Percentiles rank a stretch among this genome's conserved stretches.
Conservation (phyloP, 1,140 invertebrate species). For the Oryctes rhinoceros region DNA sequence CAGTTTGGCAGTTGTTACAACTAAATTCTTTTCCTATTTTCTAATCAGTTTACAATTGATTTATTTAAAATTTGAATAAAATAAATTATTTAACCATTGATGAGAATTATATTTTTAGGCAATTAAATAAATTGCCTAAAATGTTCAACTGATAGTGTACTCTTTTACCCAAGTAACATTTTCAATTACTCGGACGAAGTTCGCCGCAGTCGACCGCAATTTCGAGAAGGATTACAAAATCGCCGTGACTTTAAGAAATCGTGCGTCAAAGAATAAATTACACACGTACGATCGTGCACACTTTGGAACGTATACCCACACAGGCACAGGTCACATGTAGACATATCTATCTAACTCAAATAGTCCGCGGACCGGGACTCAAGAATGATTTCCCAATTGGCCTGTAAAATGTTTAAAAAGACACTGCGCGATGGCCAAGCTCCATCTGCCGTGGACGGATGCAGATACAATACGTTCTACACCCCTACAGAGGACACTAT, state of each 20-base stretch:
- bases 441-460: conserved; percentile 45
- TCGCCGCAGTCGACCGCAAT: background rate
- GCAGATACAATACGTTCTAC: conserved; percentile 39
- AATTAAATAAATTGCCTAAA: no score
- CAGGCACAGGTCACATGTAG: conserved; percentile 39
- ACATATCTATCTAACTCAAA: conserved; percentile 54
- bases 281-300: conserved; percentile 1
- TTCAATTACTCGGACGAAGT: background rate
- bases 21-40: no score
- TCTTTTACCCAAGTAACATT: background rate
- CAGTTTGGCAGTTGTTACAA: no score
- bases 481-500: conserved; percentile 13
- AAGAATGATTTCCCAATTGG: conserved; percentile 66
- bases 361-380: conserved; percentile 53
- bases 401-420: conserved; percentile 61
- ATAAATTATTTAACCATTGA: no score
- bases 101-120: no score
- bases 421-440: conserved; percentile 47
- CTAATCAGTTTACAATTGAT: no score
- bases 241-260: background rate
- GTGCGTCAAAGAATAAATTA: background rate
- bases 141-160: no score
- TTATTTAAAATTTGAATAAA: no score
- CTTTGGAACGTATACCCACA: background rate
- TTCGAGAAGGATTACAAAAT: background rate